Percentiles rank a stretch among this genome's conserved stretches.
Evolutionary conservation across 2,888 invertebrate genomes (phyloP).

Genomic region (Blastobasis lacticolella): DNA sequence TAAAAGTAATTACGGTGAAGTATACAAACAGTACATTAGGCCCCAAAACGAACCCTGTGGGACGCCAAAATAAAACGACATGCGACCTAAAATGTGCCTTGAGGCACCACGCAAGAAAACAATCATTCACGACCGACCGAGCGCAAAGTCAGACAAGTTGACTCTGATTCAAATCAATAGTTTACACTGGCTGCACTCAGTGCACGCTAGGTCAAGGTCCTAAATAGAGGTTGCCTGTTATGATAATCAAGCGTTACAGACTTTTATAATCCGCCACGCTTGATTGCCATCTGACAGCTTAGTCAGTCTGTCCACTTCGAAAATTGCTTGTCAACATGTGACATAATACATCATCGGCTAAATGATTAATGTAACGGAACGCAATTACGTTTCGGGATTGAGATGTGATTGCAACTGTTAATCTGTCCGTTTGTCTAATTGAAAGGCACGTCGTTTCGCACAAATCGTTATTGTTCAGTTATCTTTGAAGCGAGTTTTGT

Average conservation of each 20-base stretch:
- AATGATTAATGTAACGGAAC: background rate
- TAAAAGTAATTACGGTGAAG: too few species aligned
- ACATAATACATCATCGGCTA: background rate
- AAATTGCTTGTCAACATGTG: background rate
- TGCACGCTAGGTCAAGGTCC: conserved; percentile 3
- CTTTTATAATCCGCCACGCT: background rate
- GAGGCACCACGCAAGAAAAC: background rate
- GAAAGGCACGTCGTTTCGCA: too few species aligned
- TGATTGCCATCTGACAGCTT: background rate
- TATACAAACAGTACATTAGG: too few species aligned
- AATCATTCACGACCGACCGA: background rate
- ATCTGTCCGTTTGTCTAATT: too few species aligned
- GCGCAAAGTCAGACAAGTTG: background rate
- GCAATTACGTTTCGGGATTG: background rate
- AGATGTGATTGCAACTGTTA: too few species aligned
- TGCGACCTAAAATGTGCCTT: background rate
- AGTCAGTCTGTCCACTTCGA: background rate
- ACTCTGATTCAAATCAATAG: conserved; percentile 23
- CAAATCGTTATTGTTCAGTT: too few species aligned
- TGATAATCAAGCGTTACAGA: conserved; percentile 6
- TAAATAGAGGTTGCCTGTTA: conserved; percentile 5
- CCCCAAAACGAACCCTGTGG: too few species aligned
- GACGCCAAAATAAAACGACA: too few species aligned
- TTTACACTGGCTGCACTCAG: conserved; percentile 21
- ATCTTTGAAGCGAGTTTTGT: too few species aligned